These are phyloP conservation scores for Antheraea pernyi DNA, from an alignment of 1,140 invertebrate species.

Conservation along the genomic window DNA sequence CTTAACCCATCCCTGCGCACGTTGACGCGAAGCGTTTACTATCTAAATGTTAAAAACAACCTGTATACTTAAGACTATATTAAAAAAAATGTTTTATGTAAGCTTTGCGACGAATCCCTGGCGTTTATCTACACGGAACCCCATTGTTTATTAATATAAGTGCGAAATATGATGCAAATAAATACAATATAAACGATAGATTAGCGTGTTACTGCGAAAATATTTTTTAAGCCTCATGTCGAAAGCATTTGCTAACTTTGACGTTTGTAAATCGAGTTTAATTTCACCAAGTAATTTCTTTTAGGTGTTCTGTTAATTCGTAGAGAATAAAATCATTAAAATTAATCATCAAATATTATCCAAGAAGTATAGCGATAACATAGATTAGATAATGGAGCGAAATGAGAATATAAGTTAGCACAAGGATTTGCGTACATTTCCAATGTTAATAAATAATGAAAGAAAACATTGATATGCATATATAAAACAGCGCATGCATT, in stretches of 20 bases:
- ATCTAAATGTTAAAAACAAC: slow-evolving; percentile 6
- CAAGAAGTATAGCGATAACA: too few relatives aligned
- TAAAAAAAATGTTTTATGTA: slow-evolving; percentile 25
- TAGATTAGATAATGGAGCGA: not conserved
- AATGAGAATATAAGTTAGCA: not conserved
- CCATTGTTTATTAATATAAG: slow-evolving; percentile 22
- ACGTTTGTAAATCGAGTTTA: too few relatives aligned
- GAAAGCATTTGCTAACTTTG: not conserved
- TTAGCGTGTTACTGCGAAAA: not conserved
- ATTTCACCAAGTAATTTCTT: too few relatives aligned
- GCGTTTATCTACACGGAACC: slow-evolving; percentile 21
- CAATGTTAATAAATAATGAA: not conserved
- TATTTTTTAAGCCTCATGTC: not conserved
- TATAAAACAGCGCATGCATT: slow-evolving; percentile 38
- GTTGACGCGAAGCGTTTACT: slow-evolving; percentile 27
- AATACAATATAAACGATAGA: slow-evolving; percentile 27
- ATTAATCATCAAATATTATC: too few relatives aligned
- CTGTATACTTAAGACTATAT: slow-evolving; percentile 33
- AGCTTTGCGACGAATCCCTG: slow-evolving; percentile 38
- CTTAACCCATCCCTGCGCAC: slow-evolving; percentile 21
- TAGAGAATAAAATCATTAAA: too few relatives aligned
- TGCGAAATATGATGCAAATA: slow-evolving; percentile 65
- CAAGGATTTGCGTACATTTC: not conserved
- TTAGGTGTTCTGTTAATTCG: too few relatives aligned
- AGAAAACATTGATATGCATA: not conserved